Percentiles rank a stretch among this genome's conserved stretches.
phyloP scores from a whole-genome alignment of 2,113 vertebrate species.

The Pteruthius melanotis region DNA sequence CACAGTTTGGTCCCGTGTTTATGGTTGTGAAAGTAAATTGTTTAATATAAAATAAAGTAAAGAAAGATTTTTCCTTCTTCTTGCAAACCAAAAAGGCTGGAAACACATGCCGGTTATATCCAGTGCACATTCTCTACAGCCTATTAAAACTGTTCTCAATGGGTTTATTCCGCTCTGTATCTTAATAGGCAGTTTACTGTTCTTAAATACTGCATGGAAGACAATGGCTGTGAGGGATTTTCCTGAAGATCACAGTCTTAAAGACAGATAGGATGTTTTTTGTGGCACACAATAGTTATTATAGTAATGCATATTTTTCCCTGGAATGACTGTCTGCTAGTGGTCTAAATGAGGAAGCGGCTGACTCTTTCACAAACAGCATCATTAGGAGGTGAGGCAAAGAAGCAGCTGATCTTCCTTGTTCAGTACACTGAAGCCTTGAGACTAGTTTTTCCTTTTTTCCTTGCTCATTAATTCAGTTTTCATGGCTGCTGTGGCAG shows the following conservation, averaged over 20 bases:
- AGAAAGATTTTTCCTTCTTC: neutral
- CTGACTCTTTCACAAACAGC: conserved; percentile 31
- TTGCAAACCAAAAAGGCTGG: neutral
- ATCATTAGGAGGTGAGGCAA: conserved; percentile 55
- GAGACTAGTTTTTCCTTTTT: neutral
- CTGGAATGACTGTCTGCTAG: conserved; percentile 42
- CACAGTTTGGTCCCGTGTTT: neutral
- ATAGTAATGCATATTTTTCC: conserved; percentile 42
- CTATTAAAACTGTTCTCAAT: neutral
- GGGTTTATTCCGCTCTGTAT: neutral
- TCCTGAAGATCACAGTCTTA: conserved; percentile 3
- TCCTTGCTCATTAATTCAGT: conserved; percentile 62
- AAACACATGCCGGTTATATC: neutral
- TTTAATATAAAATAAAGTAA: neutral
- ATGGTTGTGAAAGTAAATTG: neutral
- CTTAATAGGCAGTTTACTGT: conserved; percentile 39
- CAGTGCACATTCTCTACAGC: neutral
- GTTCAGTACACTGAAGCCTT: conserved; percentile 3
- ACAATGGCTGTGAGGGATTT: conserved; percentile 22
- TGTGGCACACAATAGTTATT: conserved; percentile 35
- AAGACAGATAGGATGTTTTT: conserved; percentile 19
- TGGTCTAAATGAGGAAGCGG: conserved; percentile 45
- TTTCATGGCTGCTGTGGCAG: conserved; percentile 65
- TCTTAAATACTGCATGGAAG: neutral
- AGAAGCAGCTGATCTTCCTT: conserved; percentile 47